Evolutionary conservation across 2,797 vertebrate genomes (phyloP).

Genomic region (Remorina albescens): DNA sequence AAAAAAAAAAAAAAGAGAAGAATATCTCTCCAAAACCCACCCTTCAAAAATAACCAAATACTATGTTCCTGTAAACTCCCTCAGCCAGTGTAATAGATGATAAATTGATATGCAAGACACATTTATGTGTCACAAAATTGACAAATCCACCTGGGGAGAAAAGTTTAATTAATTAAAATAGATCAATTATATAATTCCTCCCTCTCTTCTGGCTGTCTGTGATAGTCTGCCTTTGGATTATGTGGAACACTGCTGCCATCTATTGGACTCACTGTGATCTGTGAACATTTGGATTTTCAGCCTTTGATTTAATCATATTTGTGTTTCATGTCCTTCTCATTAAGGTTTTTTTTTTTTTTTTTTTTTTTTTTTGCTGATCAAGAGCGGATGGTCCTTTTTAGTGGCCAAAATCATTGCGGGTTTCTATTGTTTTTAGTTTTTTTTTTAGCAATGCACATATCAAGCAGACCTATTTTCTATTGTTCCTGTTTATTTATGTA

Average conservation of each 20-base stretch:
- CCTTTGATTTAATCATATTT: neutral
- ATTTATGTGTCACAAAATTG: neutral
- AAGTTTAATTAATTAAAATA: neutral
- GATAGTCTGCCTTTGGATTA: neutral
- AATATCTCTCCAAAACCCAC: no score
- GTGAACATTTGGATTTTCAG: neutral
- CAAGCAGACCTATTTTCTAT: neutral
- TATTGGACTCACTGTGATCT: slow-evolving; percentile 29
- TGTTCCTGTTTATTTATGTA: neutral
- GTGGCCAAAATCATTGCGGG: no score
- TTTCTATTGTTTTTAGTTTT: neutral
- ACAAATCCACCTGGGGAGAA: neutral
- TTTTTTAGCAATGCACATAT: neutral
- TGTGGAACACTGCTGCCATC: slow-evolving; percentile 54
- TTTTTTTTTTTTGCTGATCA: neutral
- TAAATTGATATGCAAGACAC: neutral
- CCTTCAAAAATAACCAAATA: neutral
- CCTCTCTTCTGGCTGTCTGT: no score
- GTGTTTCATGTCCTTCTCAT: neutral
- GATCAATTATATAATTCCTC: neutral
- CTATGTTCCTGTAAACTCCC: neutral
- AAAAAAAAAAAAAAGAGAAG: no score
- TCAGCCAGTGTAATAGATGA: neutral
- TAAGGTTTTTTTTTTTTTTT: no score
- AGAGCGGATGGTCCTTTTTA: neutral